Base-by-base conservation (phyloP, 2,797 vertebrate genomes). In the Peromyscus attwateri region DNA sequence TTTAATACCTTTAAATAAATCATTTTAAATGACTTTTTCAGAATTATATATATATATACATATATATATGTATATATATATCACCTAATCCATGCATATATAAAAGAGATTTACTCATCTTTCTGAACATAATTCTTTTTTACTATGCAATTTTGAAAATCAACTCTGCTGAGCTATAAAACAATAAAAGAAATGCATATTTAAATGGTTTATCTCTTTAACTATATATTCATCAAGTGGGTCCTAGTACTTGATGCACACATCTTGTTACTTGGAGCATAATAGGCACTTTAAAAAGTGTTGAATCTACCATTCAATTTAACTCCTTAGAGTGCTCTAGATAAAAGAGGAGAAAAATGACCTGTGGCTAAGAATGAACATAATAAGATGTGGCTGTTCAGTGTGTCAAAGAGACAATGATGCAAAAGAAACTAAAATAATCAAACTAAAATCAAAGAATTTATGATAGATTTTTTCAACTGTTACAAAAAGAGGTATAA, bases 121-220 rank as follows among this genome's bases (percentile, higher is more conserved):
- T 49, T 80, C 16, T 68, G 49, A 95, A 93, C 64, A 92, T 95
- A 95, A 97, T 90, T 97, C 64, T 73, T 14, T 95, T 91, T 91
- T 93, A 90, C 17, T 91, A 81, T 66, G 9, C 9, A 93, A 57
- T 97, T 91, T 79, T 83, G 88, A 93, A 96, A 96, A 97, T 76
- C 52, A 97, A 89, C 62, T 93, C 76, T 91, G 25, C 60, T 52
- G 10, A 95, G 57, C 27, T 68, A 88, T 93, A 95, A 95, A 93
- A 91, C 17, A 97, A 91, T 79, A 81, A 90, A 96, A 76, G 6
- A 96, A 97, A 96, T 84, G n/a, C 40, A 94, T 52, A 29, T 91
- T n/a, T 92, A 95, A 92, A 66, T 95, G 81, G 19, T 79, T 96
- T 94, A 49, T 77, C 55, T 95, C 29, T 92, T 97, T 57, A 66